A percentile compares a stretch with the other conserved stretches of the same genome.
phyloP scores from a whole-genome alignment of 1,140 invertebrate species.

The Drosophila novamexicana region DNA sequence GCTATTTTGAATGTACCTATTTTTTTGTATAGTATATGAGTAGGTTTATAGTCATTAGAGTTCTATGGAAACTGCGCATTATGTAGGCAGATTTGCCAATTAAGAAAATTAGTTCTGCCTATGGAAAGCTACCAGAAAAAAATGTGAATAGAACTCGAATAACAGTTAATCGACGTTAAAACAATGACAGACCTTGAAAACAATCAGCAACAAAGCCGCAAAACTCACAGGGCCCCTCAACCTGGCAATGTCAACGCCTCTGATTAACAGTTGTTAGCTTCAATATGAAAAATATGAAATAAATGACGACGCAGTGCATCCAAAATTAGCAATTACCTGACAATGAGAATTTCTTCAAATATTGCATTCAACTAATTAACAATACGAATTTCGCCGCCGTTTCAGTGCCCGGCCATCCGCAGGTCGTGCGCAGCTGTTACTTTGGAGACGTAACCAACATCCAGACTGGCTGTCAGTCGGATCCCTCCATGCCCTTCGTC shows the following conservation, averaged over 20 bases:
- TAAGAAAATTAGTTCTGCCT: neutral
- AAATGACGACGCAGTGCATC: slow-evolving; percentile 10
- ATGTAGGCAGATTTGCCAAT: neutral
- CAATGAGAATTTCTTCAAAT: neutral
- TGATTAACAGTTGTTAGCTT: slow-evolving; percentile 31
- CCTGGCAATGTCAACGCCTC: slow-evolving; percentile 17
- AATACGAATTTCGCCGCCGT: slow-evolving; percentile 6
- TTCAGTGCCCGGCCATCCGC: slow-evolving; percentile 51
- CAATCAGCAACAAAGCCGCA: neutral
- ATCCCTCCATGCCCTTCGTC: slow-evolving; percentile 52
- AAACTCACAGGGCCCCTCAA: slow-evolving; percentile 5
- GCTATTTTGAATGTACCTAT: slow-evolving; percentile 16
- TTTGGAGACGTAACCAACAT: slow-evolving; percentile 67
- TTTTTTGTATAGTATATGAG: neutral
- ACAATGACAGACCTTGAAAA: slow-evolving; percentile 24
- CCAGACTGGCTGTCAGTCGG: slow-evolving; percentile 54
- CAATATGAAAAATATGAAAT: neutral
- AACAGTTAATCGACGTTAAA: slow-evolving; percentile 3
- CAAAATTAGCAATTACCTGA: slow-evolving; percentile 9
- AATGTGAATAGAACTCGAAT: slow-evolving; percentile 10
- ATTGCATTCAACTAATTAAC: neutral
- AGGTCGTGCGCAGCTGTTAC: slow-evolving; percentile 71
- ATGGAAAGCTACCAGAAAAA: neutral
- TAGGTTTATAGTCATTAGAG: slow-evolving; percentile 5
- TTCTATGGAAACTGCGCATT: slow-evolving; percentile 16